Evolutionary conservation across 2,888 invertebrate genomes (phyloP).

Genomic region (Xiphydria camelus): DNA sequence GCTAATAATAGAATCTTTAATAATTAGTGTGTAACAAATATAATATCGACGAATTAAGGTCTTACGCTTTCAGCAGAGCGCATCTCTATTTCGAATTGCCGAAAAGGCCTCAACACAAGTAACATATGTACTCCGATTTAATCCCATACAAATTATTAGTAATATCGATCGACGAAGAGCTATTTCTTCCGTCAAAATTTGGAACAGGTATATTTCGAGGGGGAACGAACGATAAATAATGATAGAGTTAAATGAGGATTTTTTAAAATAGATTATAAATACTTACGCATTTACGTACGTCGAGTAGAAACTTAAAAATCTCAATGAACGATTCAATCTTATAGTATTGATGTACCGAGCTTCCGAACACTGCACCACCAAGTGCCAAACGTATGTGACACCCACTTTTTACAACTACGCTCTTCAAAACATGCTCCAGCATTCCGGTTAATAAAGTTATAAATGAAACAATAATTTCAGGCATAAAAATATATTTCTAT

Average conservation of each 20-base stretch:
- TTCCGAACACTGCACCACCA: no score
- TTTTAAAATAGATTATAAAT: neutral
- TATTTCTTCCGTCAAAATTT: neutral
- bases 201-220: neutral
- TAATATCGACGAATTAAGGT: neutral
- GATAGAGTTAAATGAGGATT: neutral
- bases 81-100: no score
- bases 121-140: conserved; percentile 33
- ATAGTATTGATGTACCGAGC: no score
- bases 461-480: no score
- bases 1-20: neutral
- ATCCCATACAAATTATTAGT: conserved; percentile 39
- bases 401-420: no score
- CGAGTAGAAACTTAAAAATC: neutral
- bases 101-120: no score
- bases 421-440: no score
- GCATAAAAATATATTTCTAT: no score
- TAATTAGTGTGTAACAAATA: no score
- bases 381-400: no score
- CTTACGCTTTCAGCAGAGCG: neutral
- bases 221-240: neutral
- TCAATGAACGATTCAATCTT: no score
- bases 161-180: conserved; percentile 40
- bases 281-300: conserved; percentile 11
- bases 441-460: no score